phyloP scores from a whole-genome alignment of 2,888 invertebrate species.

The Ectemnius lituratus region DNA sequence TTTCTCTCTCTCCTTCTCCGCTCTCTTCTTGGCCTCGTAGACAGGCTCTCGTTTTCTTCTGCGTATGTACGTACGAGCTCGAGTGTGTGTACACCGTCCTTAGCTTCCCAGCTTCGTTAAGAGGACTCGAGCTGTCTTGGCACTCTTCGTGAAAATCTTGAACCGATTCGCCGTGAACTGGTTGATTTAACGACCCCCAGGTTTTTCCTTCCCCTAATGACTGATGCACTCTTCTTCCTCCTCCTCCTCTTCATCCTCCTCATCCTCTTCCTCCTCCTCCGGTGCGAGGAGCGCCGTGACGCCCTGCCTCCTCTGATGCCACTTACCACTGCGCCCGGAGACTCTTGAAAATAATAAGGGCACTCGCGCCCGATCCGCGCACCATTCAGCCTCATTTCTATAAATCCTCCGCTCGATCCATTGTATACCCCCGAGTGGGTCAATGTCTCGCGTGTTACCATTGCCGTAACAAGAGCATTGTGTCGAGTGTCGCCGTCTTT shows the following conservation, averaged over 20 bases:
- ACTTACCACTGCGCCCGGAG: too few relatives aligned
- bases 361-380: too few relatives aligned
- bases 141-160: constrained; percentile 55
- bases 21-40: constrained; percentile 44
- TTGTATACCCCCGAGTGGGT: too few relatives aligned
- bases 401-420: too few relatives aligned
- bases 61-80: constrained; percentile 34
- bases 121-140: constrained; percentile 57
- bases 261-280: too few relatives aligned
- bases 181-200: constrained; percentile 33
- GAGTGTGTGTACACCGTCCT: constrained; percentile 45
- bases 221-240: background rate
- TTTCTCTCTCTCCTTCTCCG: constrained; percentile 41
- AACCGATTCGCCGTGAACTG: constrained; percentile 35
- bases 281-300: too few relatives aligned
- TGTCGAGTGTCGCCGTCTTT: too few relatives aligned
- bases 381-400: too few relatives aligned
- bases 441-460: too few relatives aligned
- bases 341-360: too few relatives aligned
- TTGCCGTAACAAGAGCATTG: too few relatives aligned
- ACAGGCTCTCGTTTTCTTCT: constrained; percentile 58
- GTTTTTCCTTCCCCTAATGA: constrained; percentile 22
- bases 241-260: background rate
- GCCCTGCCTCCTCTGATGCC: too few relatives aligned
- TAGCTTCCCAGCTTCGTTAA: constrained; percentile 57